Base-by-base conservation (phyloP, 1,140 invertebrate genomes). In the Sycobia sp. region DNA sequence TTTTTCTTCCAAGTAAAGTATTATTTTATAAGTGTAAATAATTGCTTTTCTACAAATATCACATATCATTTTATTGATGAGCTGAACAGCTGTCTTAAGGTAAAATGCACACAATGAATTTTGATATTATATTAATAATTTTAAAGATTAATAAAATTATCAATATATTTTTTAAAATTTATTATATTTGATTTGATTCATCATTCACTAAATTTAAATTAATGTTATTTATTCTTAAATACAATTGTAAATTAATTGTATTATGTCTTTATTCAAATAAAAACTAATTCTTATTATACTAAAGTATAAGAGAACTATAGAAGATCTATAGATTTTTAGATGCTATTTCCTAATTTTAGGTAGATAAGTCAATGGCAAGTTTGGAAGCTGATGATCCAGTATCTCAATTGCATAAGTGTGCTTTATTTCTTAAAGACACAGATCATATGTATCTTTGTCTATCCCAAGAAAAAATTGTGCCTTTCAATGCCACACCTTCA, bases 381-480 rank as follows among this genome's bases (percentile, higher is more conserved):
- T 75, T 99, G 46, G 97, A 99, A 83, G 95, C 96, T 0, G 95
- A 98, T 75, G 97, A 99, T 83, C 97, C 97, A 0, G 96, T 99
- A 0, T 98, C 94, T 0, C 97, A 99, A 75, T 84, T 99, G 2
- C 97, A 99, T 80, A 99, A 99, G 83, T 99, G 96, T 84, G 95
- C 97, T 25, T 99, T 99, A 81, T 98, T 98, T 76, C 95, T 99
- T 92, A 98, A 99, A 79, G 97, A 98, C 77, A 98, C 96, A 10
- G 96, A 99, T 76, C 85, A 95, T 54, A 97, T 98, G 94, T 99
- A 99, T 77, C 84, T 99, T 14, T 99, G 97, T 78, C 83, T 99
- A 11, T 97, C 95, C 7, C 96, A 99, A 80, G 97, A 99, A 77
- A 87, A 96, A 72, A 99, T 99, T 60, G 98, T 99, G 72, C 97